These are phyloP conservation scores for Tokudaia muenninki DNA, from an alignment of 2,797 vertebrate genomes.

Conservation along the genomic window DNA sequence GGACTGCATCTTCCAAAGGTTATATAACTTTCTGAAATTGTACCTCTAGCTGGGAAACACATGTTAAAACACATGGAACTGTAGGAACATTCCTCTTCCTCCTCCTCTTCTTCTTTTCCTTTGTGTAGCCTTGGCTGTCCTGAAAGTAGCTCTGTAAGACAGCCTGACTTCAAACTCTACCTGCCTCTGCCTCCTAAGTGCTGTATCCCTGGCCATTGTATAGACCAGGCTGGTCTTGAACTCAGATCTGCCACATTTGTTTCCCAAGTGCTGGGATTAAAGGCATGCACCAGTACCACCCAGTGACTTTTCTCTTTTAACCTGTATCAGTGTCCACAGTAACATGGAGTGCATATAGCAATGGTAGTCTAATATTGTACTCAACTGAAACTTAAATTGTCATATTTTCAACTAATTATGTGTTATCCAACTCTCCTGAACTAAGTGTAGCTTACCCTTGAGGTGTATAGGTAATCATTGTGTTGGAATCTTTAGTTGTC, in stretches of 20 bases:
- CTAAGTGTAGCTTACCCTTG: not conserved
- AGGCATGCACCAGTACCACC: not conserved
- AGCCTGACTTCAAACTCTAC: not conserved
- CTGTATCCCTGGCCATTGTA: not conserved
- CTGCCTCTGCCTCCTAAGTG: not conserved
- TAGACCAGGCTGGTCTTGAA: not conserved
- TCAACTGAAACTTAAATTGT: not conserved
- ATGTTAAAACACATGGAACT: not conserved
- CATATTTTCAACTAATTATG: not conserved
- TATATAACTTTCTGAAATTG: not conserved
- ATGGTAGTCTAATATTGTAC: not conserved
- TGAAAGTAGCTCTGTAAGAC: not conserved
- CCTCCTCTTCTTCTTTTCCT: not conserved
- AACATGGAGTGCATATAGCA: not conserved
- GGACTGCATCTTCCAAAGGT: not conserved
- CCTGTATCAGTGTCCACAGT: not conserved
- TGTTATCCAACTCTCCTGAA: not conserved
- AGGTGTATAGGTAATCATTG: not conserved
- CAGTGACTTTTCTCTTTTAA: not conserved
- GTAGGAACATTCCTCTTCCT: not conserved
- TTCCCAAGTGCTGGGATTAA: not conserved
- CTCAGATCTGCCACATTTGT: not conserved
- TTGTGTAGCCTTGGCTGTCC: not conserved
- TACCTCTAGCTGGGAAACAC: not conserved
- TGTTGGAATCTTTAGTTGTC: not conserved